phyloP scores from a whole-genome alignment of 2,113 vertebrate genomes.

The Lepidothrix coronata region DNA sequence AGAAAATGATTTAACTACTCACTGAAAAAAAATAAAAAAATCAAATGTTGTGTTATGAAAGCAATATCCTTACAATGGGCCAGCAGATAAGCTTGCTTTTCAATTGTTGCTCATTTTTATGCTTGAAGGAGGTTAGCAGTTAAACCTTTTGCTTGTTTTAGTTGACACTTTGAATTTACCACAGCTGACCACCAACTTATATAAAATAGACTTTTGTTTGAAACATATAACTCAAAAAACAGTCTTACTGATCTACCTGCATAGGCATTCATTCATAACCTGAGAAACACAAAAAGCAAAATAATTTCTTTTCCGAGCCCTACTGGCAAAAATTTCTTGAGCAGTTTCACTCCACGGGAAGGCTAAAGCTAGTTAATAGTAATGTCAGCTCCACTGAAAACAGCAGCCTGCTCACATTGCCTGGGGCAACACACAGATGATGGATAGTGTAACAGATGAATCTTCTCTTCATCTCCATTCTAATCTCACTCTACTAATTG shows the following conservation, averaged over 20 bases:
- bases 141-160: background rate
- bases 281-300: background rate
- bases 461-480: constrained; percentile 57
- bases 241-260: background rate
- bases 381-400: background rate
- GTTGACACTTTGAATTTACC: background rate
- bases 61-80: background rate
- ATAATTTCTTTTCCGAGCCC: background rate
- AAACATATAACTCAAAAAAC: background rate
- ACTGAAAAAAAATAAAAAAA: background rate
- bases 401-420: constrained; percentile 47
- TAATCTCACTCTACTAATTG: constrained; percentile 63
- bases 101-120: background rate
- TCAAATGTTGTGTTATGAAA: background rate
- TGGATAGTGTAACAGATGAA: constrained; percentile 65
- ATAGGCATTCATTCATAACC: background rate
- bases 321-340: background rate
- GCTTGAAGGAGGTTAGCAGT: background rate
- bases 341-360: background rate
- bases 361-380: background rate
- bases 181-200: background rate
- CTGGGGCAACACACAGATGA: constrained; percentile 63
- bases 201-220: background rate
- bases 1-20: background rate
- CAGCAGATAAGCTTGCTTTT: background rate